These are phyloP conservation scores for Metopia argyrocephala DNA, from an alignment of 2,888 invertebrate species.

Conservation along the genomic window DNA sequence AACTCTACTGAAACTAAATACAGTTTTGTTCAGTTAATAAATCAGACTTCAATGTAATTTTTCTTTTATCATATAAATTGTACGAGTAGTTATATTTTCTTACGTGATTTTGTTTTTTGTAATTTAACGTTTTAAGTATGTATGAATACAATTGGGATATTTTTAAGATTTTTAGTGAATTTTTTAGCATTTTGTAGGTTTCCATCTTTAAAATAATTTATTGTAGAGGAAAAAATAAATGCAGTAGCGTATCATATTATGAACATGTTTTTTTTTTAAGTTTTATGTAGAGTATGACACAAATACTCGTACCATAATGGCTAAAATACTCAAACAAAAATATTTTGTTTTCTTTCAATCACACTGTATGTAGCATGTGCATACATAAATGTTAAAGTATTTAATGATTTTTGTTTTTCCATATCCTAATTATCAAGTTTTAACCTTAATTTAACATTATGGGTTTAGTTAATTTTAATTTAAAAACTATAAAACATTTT, in stretches of 20 bases:
- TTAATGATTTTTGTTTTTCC: not conserved
- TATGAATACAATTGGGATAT: too few species aligned
- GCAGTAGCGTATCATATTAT: slow-evolving; percentile 16
- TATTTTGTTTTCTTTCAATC: too few species aligned
- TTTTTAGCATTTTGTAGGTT: not conserved
- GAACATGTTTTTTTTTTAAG: slow-evolving; percentile 5
- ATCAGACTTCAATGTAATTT: slow-evolving; percentile 4
- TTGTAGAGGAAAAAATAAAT: too few species aligned
- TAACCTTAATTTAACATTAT: slow-evolving; percentile 27
- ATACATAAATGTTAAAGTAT: not conserved
- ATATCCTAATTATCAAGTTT: not conserved
- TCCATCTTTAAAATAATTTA: slow-evolving; percentile 28
- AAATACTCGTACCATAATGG: too few species aligned
- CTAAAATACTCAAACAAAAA: slow-evolving; percentile 1
- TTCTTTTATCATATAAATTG: not conserved
- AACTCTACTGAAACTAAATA: not conserved
- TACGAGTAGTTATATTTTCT: slow-evolving; percentile 3
- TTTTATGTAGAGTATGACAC: slow-evolving; percentile 44
- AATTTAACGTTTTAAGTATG: slow-evolving; percentile 7
- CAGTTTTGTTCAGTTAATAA: not conserved
- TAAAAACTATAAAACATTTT: slow-evolving; percentile 27
- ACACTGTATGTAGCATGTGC: not conserved
- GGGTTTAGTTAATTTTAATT: slow-evolving; percentile 1
- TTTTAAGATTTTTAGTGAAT: slow-evolving; percentile 25
- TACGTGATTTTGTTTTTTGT: slow-evolving; percentile 36